Evolutionary conservation across 35 echinoderm and acorn worm genomes (phyloP), one percentile per base, ranked within the genome.

Genomic region (Apostichopus californicus): DNA sequence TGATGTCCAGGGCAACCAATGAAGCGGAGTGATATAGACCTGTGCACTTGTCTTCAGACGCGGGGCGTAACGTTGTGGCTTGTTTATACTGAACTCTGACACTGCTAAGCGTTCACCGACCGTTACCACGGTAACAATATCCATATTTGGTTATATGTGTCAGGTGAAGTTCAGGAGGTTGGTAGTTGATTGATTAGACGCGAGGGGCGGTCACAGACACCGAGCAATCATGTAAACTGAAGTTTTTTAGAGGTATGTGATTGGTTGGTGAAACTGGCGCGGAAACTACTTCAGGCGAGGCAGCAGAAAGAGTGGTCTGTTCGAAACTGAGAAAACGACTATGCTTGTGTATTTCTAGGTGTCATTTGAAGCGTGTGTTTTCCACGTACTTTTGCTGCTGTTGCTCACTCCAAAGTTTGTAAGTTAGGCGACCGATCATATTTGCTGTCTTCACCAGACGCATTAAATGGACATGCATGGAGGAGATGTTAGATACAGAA

Each of bases 21-120:
- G 93, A 89, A 73, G 89, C 94, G 87, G 84, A 94, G 95, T 92
- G 90, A 94, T 93, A 94, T 77, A 78, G 80, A 21, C 83, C 93
- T 78, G 79, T 60, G 93, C 73, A 94, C 81, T 83, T 94, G 86
- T 85, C 84, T 57, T 83, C 86, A 90, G 93, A 96, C 87, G 46
- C 70, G 97, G 97, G 97, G 95, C 94, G 97, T 98, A 93, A 92
- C 87, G 95, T 88, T 91, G 85, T 80, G 92, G 95, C 94, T 95
- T 96, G 97, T 96, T 81, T 98, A 94, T 96, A 92, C 86, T 98
- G 97, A 98, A 98, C 97, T 96, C 91, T 98, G 97, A 98, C 97
- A 96, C 97, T 92, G 53, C 57, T 93, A 87, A 87, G 92, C 92
- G 91, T 94, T 93, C 95, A 94, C 93, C 81, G 91, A 71, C 70